Conservation (phyloP, 2,888 invertebrate species). For the Dichetophora obliterata region DNA sequence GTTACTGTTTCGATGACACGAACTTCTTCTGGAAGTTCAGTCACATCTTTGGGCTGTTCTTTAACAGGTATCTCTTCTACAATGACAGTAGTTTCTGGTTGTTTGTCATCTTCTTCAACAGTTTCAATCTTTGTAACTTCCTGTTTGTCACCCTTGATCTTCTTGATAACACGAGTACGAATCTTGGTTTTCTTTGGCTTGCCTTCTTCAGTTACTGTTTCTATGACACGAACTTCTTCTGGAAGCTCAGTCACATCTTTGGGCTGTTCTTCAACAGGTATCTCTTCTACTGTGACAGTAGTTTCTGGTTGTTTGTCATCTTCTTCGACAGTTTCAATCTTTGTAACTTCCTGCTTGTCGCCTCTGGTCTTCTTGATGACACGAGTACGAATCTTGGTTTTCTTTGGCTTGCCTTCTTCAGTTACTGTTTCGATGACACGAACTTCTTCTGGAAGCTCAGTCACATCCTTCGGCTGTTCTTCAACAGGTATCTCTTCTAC, state of each 20-base stretch:
- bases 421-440: conserved; percentile 32
- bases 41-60: conserved; percentile 12
- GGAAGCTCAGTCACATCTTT: conserved; percentile 23
- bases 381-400: conserved; percentile 30
- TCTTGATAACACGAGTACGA: conserved; percentile 30
- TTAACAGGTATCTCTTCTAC: conserved; percentile 18
- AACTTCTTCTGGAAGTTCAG: conserved; percentile 29
- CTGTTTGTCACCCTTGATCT: conserved; percentile 41
- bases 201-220: conserved; percentile 39
- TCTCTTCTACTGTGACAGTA: conserved; percentile 30
- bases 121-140: conserved; percentile 42
- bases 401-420: conserved; percentile 31
- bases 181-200: conserved; percentile 25
- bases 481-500: conserved; percentile 30
- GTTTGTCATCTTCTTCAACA: conserved; percentile 33
- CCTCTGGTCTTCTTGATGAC: conserved; percentile 32
- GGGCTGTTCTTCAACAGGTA: conserved; percentile 17
- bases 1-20: conserved; percentile 18
- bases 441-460: conserved; percentile 31
- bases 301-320: conserved; percentile 31
- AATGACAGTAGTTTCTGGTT: conserved; percentile 25
- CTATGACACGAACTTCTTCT: conserved; percentile 34
- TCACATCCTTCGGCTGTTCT: conserved; percentile 11
- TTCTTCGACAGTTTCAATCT: conserved; percentile 35
- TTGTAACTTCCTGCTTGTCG: conserved; percentile 33